phyloP scores from a whole-genome alignment of 2,797 vertebrate species.

The Centropyge bicolor region DNA sequence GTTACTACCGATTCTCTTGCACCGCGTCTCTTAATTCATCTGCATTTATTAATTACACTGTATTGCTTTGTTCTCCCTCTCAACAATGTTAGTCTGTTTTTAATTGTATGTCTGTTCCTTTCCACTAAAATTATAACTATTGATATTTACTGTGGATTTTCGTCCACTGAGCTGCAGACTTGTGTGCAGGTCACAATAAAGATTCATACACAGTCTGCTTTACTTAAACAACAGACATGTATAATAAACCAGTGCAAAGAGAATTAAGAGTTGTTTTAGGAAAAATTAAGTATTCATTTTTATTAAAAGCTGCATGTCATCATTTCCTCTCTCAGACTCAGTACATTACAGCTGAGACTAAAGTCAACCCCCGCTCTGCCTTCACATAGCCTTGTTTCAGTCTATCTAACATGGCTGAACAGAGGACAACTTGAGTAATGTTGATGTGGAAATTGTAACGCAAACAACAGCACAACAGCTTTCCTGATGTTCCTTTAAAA shows the following conservation, averaged over 20 bases:
- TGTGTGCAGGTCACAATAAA: not conserved
- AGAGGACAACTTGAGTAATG: not conserved
- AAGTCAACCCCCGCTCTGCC: not conserved
- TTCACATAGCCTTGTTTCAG: not conserved
- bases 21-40: constrained; percentile 3
- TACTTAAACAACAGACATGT: constrained; percentile 1
- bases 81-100: not conserved
- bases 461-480: not conserved
- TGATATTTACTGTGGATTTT: constrained; percentile 6
- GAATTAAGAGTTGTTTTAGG: not conserved
- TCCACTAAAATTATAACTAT: not conserved
- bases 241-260: not conserved
- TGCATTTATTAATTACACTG: no score
- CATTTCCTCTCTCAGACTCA: not conserved
- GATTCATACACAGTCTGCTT: not conserved
- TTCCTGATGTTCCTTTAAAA: not conserved
- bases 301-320: not conserved
- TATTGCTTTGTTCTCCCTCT: not conserved
- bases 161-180: not conserved
- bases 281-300: not conserved
- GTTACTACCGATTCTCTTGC: not conserved
- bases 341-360: constrained; percentile 4
- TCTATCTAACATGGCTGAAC: not conserved
- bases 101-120: not conserved
- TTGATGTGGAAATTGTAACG: not conserved